Percentiles rank a stretch among this genome's conserved stretches.
Evolutionary conservation across 2,797 vertebrate genomes (phyloP).

Genomic region (Aplochiton taeniatus): DNA sequence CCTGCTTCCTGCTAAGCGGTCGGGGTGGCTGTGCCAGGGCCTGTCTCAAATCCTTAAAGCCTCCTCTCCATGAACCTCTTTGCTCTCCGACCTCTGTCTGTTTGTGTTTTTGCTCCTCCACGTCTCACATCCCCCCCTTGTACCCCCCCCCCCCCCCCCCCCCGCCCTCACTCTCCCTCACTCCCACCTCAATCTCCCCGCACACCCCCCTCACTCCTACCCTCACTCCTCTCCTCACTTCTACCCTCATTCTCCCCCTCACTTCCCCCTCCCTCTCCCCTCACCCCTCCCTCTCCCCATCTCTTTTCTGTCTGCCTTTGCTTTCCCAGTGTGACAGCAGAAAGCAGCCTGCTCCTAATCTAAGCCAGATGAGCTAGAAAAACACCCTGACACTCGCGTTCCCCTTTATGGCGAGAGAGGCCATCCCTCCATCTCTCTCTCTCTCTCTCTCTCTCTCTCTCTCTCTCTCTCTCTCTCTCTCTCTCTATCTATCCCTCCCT

Average conservation of each 20-base stretch:
- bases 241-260: too few species aligned
- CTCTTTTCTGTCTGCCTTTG: slow-evolving; percentile 29
- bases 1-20: slow-evolving; percentile 51
- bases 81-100: slow-evolving; percentile 27
- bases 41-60: slow-evolving; percentile 56
- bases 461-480: slow-evolving; percentile 29
- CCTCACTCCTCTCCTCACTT: neutral
- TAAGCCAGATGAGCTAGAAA: slow-evolving; percentile 75
- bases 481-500: slow-evolving; percentile 52
- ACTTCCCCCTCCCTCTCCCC: too few species aligned
- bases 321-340: slow-evolving; percentile 58
- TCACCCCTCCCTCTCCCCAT: neutral
- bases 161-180: slow-evolving; percentile 37
- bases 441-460: slow-evolving; percentile 34
- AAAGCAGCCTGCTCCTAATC: slow-evolving; percentile 65
- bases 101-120: slow-evolving; percentile 36
- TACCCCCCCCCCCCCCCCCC: slow-evolving; percentile 9
- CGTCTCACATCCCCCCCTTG: neutral
- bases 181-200: slow-evolving; percentile 61
- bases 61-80: slow-evolving; percentile 34
- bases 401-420: slow-evolving; percentile 58
- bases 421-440: slow-evolving; percentile 46
- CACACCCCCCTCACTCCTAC: slow-evolving; percentile 12
- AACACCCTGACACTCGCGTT: slow-evolving; percentile 64
- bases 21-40: slow-evolving; percentile 45